Conservation (phyloP, 2,888 invertebrate genomes). For the Stictocephala bisonia region DNA sequence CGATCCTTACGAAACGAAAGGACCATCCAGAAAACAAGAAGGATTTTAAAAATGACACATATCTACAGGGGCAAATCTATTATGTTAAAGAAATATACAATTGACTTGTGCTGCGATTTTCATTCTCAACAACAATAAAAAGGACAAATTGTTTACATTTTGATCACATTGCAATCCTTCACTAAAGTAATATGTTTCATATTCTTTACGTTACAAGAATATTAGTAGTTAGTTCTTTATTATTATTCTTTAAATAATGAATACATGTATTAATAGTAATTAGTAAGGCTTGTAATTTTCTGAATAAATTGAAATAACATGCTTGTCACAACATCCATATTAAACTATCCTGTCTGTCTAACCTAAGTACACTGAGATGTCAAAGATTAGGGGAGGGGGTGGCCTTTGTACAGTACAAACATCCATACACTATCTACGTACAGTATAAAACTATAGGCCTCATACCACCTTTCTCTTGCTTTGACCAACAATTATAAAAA, state of each 20-base stretch:
- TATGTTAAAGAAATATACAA: constrained; percentile 43
- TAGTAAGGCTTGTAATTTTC: constrained; percentile 40
- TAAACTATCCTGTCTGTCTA: constrained; percentile 38
- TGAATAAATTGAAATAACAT: constrained; percentile 47
- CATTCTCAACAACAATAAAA: constrained; percentile 43
- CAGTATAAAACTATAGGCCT: constrained; percentile 56
- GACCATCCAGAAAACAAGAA: neutral
- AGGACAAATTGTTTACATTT: constrained; percentile 34
- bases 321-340: constrained; percentile 42
- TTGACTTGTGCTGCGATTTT: constrained; percentile 44
- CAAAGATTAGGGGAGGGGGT: neutral
- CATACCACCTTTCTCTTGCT: constrained; percentile 43
- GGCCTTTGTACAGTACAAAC: constrained; percentile 29
- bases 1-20: no score
- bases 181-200: constrained; percentile 35
- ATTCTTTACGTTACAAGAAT: constrained; percentile 46
- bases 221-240: constrained; percentile 41
- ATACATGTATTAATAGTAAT: constrained; percentile 45
- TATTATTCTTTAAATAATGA: constrained; percentile 37
- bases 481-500: constrained; percentile 38
- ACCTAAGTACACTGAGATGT: neutral
- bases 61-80: constrained; percentile 36
- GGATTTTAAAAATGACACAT: neutral
- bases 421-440: constrained; percentile 16
- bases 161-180: constrained; percentile 44